Conservation (phyloP, 2,113 vertebrate genomes). For the Pseudonaja textilis region DNA sequence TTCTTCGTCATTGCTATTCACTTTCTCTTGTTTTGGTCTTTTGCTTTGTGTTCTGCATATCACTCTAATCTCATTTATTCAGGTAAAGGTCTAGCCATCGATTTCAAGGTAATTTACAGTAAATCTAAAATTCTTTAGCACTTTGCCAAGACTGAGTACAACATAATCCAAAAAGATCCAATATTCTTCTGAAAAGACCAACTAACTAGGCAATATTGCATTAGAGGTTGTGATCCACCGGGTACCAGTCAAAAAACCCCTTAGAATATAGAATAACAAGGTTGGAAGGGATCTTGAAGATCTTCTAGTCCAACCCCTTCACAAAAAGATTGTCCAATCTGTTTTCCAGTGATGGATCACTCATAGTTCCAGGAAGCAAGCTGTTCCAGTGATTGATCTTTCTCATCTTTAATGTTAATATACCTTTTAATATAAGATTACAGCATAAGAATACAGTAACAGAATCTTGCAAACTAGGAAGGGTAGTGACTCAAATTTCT, state of each 20-base stretch:
- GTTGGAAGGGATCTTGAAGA: too few species aligned
- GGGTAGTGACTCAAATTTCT: background rate
- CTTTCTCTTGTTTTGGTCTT: background rate
- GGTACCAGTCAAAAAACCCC: background rate
- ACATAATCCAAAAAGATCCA: background rate
- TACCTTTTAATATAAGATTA: background rate
- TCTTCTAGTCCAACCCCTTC: too few species aligned
- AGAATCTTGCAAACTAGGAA: background rate
- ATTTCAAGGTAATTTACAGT: background rate
- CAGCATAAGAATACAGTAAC: background rate
- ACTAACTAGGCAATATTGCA: background rate
- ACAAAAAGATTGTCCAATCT: too few species aligned
- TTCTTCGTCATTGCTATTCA: background rate
- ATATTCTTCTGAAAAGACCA: background rate
- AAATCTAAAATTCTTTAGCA: background rate
- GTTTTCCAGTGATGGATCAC: too few species aligned
- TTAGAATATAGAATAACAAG: background rate
- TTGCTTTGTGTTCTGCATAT: background rate
- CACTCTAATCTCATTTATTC: background rate
- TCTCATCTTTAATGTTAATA: background rate
- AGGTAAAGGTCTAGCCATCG: background rate
- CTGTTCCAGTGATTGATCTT: background rate
- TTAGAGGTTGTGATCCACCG: background rate
- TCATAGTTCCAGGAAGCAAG: background rate
- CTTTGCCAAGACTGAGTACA: background rate